Evolutionary conservation across 2,797 vertebrate genomes (phyloP), one percentile per base, ranked within the genome.

Genomic region (Monodelphis domestica): DNA sequence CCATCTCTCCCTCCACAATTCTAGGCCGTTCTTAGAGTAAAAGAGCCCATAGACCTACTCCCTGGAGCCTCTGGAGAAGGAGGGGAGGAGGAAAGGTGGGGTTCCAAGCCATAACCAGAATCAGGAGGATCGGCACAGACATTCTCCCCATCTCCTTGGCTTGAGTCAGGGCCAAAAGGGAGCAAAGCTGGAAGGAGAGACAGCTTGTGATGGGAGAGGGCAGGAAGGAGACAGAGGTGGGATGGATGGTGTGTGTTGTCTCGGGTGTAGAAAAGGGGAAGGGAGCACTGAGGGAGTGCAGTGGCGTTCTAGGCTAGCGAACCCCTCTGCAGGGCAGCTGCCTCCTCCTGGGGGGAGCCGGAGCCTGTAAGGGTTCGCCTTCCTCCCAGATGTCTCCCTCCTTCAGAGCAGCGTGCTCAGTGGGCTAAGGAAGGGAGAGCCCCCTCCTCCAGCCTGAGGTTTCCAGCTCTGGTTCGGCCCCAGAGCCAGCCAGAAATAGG

Each of bases 381-480:
- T 78, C 38, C 38, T 78, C 2, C 38, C 28, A 54, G 90, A 53
- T 55, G 51, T n/a, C 90, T n/a, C 91, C 51, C 87, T 91, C 70
- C 45, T 95, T 92, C 11, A 1, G 2, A 52, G 30, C 26, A 90
- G 95, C 89, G 14, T 3, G 5, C 56, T 53, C 53, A 87, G n/a
- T 45, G 70, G 57, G 89, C 1, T 38, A 0, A 30, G 51, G n/a
- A n/a, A 52, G 92, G 26, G 92, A 52, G 1, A 93, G 91, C 56
- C 29, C 57, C 51, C 52, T 94, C 52, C 91, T 54, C 50, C 70
- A 92, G 63, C 45, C 91, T 55, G 51, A 51, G 45, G 78, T 88
- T 91, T 95, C 90, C 53, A 45, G 88, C 63, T 87, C 50, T 92
- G 90, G 84, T 53, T 57, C 70, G 84, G 84, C 63, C 45, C 55